Base-by-base conservation (phyloP, 2,888 invertebrate genomes). In the Conchocele bisecta region DNA sequence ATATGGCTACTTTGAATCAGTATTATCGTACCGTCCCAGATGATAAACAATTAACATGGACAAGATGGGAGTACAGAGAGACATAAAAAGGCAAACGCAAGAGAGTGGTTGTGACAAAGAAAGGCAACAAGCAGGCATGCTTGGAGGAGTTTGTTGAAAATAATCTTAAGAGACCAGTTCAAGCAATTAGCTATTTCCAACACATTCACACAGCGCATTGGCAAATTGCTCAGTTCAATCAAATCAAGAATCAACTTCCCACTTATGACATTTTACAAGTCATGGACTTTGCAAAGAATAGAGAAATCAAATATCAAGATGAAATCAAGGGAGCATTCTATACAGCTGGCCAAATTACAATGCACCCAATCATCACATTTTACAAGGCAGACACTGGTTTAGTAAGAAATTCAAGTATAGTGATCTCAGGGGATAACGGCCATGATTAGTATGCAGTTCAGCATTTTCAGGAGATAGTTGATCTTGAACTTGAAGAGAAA, bases 231-330 rank as follows among this genome's bases (percentile, higher is more conserved):
- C 78, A 78, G 44, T 78, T 58, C 53, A 39, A 44, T n/a, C 33
- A 57, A 28, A 33, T 75, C 22, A 63, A 68, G 39, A 48, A 59
- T 29, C 33, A 63, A 22, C 53, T 77, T 61, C 71, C 74, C 3
- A 48, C 37, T 20, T n/a, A 41, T 31, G 50, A 31, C 17, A 39
- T 65, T 20, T 39, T 77, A 24, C 57, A 51, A 33, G 57, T 70
- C 26, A 51, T 92, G 96, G 83, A 94, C 94, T 94, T 93, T 93
- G 89, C 93, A 93, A 70, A 81, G 44, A 81, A 75, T 35, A 26
- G 75, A 13, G 44, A 58, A 22, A 17, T 63, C 13, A 39, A 50
- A 22, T 78, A 73, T 46, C 72, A 75, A 61, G 54, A 75, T 39
- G 72, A 75, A 46, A 58, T 66, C 13, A 70, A 75, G 33, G 51